A percentile compares a stretch with the other conserved stretches of the same genome.
These are phyloP conservation scores for Globicephala melas DNA, from an alignment of 2,113 vertebrate genomes.

Conservation along the genomic window DNA sequence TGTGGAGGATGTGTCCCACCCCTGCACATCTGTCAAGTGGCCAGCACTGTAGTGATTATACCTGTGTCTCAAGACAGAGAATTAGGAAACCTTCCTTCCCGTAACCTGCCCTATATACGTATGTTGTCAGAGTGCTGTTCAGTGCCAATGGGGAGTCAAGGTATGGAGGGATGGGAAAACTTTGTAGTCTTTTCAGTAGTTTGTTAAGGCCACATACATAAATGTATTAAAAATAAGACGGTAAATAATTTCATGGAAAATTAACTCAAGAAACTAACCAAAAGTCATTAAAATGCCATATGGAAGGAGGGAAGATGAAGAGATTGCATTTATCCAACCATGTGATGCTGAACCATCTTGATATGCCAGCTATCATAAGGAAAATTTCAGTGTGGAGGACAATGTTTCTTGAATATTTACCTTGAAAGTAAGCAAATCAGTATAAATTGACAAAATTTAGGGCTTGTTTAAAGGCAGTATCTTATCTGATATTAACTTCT, in stretches of 20 bases:
- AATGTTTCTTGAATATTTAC: neutral
- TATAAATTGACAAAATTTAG: neutral
- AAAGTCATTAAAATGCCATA: neutral
- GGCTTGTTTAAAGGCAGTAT: neutral
- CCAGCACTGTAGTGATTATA: neutral
- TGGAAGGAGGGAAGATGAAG: neutral
- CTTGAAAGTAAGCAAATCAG: neutral
- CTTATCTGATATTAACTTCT: neutral
- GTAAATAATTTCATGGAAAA: neutral
- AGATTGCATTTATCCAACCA: neutral
- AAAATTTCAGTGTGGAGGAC: neutral
- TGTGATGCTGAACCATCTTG: neutral
- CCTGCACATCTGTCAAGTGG: neutral
- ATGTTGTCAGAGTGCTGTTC: neutral
- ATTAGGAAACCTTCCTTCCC: neutral
- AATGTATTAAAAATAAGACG: neutral
- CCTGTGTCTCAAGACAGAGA: neutral
- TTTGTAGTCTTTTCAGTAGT: neutral
- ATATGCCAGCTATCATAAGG: neutral
- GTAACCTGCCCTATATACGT: too few species aligned
- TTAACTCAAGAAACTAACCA: neutral
- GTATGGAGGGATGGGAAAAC: neutral
- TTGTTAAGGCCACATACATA: neutral
- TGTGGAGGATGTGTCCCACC: too few species aligned
- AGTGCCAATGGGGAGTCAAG: neutral